Evolutionary conservation across 2,113 vertebrate species (phyloP).

Genomic region (Puntigrus tetrazona): DNA sequence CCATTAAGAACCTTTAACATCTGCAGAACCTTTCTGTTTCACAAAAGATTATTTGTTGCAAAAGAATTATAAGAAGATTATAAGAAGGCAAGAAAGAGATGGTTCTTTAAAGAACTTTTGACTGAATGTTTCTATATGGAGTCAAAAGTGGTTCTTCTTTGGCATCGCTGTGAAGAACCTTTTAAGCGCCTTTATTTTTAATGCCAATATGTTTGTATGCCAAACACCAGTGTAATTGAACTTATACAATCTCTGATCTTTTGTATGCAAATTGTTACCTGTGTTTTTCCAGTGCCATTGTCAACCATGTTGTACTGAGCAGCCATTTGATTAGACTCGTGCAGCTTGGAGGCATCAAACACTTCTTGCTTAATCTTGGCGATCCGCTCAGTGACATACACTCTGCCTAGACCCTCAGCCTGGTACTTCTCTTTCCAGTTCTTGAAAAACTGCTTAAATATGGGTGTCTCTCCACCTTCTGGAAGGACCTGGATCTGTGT

Average conservation of each 20-base stretch:
- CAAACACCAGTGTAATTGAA: background rate
- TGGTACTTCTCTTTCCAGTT: slow-evolving; percentile 86
- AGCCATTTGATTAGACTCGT: slow-evolving; percentile 84
- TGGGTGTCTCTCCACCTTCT: slow-evolving; percentile 87
- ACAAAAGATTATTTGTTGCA: no score
- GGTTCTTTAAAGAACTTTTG: no score
- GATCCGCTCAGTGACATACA: slow-evolving; percentile 84
- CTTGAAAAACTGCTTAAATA: slow-evolving; percentile 91
- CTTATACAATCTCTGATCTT: background rate
- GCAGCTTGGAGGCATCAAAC: slow-evolving; percentile 88
- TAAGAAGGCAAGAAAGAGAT: no score
- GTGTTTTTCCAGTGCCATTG: slow-evolving; percentile 81
- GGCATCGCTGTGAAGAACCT: no score
- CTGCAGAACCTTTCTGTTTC: no score
- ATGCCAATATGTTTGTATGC: no score
- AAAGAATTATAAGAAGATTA: no score
- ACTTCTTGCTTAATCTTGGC: slow-evolving; percentile 83
- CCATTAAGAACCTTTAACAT: no score
- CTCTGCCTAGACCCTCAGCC: slow-evolving; percentile 85
- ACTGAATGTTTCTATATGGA: no score
- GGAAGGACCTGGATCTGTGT: slow-evolving; percentile 90
- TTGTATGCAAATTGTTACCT: slow-evolving; percentile 70
- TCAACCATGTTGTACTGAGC: slow-evolving; percentile 92
- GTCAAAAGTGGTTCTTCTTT: no score
- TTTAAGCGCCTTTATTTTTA: no score